phyloP scores from a whole-genome alignment of 2,888 invertebrate species.

The Beris morrisii region DNA sequence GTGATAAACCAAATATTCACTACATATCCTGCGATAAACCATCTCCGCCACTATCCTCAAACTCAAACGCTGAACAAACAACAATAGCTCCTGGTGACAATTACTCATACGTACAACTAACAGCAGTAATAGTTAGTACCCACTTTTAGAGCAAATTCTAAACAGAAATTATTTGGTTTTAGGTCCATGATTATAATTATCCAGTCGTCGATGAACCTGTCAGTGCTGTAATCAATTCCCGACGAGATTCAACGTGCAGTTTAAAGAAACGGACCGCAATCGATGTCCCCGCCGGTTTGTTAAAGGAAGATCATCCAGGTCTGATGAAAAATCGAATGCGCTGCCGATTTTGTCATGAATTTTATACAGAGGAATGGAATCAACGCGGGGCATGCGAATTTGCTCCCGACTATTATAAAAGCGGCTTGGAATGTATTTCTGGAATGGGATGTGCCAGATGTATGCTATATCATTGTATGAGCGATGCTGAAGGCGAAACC shows the following conservation, averaged over 20 bases:
- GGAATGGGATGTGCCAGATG: slow-evolving; percentile 87
- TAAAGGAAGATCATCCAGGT: slow-evolving; percentile 44
- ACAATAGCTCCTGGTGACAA: slow-evolving; percentile 62
- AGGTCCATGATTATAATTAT: slow-evolving; percentile 85
- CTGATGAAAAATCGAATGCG: slow-evolving; percentile 57
- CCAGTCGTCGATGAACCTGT: slow-evolving; percentile 61
- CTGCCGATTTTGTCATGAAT: slow-evolving; percentile 73
- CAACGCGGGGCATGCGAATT: slow-evolving; percentile 81
- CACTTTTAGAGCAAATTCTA: slow-evolving; percentile 23
- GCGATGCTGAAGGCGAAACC: slow-evolving; percentile 87
- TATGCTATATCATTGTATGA: slow-evolving; percentile 91
- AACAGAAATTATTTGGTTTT: slow-evolving; percentile 33
- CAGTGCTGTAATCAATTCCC: slow-evolving; percentile 49
- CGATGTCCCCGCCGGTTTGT: slow-evolving; percentile 54
- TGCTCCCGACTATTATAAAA: slow-evolving; percentile 81
- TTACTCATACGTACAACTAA: slow-evolving; percentile 83
- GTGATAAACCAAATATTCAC: slow-evolving; percentile 59
- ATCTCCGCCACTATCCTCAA: slow-evolving; percentile 42
- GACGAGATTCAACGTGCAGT: slow-evolving; percentile 61
- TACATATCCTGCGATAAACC: slow-evolving; percentile 60
- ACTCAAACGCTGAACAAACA: slow-evolving; percentile 42
- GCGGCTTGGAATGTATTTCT: slow-evolving; percentile 78
- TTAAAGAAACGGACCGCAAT: slow-evolving; percentile 68
- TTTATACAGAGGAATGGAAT: slow-evolving; percentile 82
- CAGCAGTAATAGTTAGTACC: slow-evolving; percentile 59